Base-by-base conservation (phyloP, 2,888 invertebrate genomes). In the Euphydryas editha region DNA sequence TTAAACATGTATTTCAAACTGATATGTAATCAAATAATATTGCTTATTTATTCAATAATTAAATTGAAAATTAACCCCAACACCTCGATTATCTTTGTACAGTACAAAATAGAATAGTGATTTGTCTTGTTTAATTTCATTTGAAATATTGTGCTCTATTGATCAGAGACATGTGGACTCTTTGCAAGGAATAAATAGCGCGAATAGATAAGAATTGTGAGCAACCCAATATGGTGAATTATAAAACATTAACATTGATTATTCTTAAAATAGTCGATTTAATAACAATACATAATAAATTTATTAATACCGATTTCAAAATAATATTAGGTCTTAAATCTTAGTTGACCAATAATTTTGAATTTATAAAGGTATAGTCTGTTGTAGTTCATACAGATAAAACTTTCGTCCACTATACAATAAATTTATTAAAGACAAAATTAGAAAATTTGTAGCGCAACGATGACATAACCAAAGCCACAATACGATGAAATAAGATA, bases 401-500 rank as follows among this genome's bases (percentile, higher is more conserved):
- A 51, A 7, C n/a, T n/a, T 15, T 51, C 24, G 7, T 51, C n/a
- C n/a, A 51, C 51, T 5, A n/a, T 6, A n/a, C 24, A 51, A 24
- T 24, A 51, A 51, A 51, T n/a, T 24, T 24, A 51, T 15, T 6
- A 30, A 17, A 17, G 17, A 17, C n/a, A 54, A 36, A 36, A 30
- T 15, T 36, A 36, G 20, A 44, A 18, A 30, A 54, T n/a, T 54
- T 54, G 51, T 47, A 51, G 24, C 54, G 1, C 17, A 30, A 54
- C 54, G 30, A 54, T 54, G 36, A 54, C 54, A 54, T 54, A 54
- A 54, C 54, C 36, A 54, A 51, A 54, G 54, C 54, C 54, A 54
- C 54, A 36, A 47, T n/a, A 54, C 54, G 54, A 17, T 54, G 30
- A 54, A 36, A 36, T 2, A 36, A 54, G 10, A 47, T 13, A 7